Percentiles rank a stretch among this genome's conserved stretches.
Evolutionary conservation across 1,140 invertebrate species (phyloP).

Genomic region (Coenobita brevimanus): DNA sequence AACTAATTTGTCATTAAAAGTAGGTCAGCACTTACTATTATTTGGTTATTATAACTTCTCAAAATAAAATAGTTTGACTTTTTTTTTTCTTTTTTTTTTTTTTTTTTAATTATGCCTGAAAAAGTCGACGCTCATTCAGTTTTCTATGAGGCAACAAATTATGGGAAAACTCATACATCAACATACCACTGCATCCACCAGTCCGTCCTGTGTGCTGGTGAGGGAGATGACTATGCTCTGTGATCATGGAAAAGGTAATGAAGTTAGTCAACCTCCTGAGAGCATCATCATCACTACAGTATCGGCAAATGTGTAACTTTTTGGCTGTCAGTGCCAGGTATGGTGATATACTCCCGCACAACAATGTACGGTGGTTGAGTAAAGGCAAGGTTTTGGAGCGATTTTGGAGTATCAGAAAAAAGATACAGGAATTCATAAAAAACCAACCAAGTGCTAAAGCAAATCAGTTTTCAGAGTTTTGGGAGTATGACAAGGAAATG

Average conservation of each 20-base stretch:
- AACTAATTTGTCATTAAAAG: no score
- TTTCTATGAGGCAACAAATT: no score
- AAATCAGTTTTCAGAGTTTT: slow-evolving; percentile 34
- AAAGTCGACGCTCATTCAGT: no score
- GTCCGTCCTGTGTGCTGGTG: slow-evolving; percentile 26
- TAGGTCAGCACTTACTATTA: no score
- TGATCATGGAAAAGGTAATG: no score
- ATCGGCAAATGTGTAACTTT: slow-evolving; percentile 11
- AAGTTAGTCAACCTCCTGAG: slow-evolving; percentile 24
- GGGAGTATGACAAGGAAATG: slow-evolving; percentile 25
- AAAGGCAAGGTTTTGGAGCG: slow-evolving; percentile 8
- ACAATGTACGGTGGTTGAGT: slow-evolving; percentile 12
- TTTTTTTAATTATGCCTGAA: no score
- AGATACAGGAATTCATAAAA: slow-evolving; percentile 26
- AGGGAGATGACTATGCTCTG: slow-evolving; percentile 23
- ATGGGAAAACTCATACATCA: slow-evolving; percentile 15
- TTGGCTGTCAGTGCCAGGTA: slow-evolving; percentile 19
- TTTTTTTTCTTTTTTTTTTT: no score
- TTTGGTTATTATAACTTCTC: no score
- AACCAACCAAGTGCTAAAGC: slow-evolving; percentile 20
- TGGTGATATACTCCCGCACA: slow-evolving; percentile 7
- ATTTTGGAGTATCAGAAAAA: slow-evolving; percentile 16
- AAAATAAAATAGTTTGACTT: no score
- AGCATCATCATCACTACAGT: not conserved
- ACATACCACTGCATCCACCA: slow-evolving; percentile 37